Base-by-base conservation (phyloP, 2,113 vertebrate species). In the Petroica traversi region DNA sequence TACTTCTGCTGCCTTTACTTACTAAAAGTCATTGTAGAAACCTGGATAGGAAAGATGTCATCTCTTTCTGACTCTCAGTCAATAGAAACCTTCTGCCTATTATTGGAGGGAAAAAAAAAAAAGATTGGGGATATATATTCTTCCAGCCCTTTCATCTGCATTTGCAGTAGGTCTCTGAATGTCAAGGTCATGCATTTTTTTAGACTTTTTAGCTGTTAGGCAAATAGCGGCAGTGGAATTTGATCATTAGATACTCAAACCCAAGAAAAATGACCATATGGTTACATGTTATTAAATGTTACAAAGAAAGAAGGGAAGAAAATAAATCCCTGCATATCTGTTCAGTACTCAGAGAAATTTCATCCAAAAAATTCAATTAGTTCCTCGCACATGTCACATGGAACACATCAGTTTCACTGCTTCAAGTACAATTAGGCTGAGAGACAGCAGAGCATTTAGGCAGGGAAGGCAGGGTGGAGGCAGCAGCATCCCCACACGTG, bases 401-500 rank as follows among this genome's bases (percentile, higher is more conserved):
- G 74, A 94, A 55, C 78, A 61, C 63, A 92, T 74, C 78, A 81
- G 29, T 88, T 93, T 91, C 78, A 68, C 61, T 91, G 38, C 85
- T 96, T 95, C 95, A 90, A 48, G 85, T 73, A 46, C 84, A 96
- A 93, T 93, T 84, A 92, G 51, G 71, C 77, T 89, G 95, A 92
- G 78, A 80, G 48, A 72, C 9, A 0, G 0, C 71, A 88, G 89
- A 91, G 19, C 79, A 24, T 72, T 73, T 25, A 17, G 82, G 57
- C 72, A 72, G 63, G 51, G n/a, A n/a, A n/a, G n/a, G n/a, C n/a
- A n/a, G n/a, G n/a, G 41, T 14, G 41, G 13, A 18, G 18, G 86
- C 54, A 84, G 52, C 52, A 52, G 49, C 81, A 1, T 43, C 80
- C 57, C 51, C 89, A 75, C 73, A 14, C 0, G 1, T 23, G 91